Evolutionary conservation across 2,888 invertebrate genomes (phyloP), one percentile per base, ranked within the genome.

Genomic region (Phrixothrix hirtus): DNA sequence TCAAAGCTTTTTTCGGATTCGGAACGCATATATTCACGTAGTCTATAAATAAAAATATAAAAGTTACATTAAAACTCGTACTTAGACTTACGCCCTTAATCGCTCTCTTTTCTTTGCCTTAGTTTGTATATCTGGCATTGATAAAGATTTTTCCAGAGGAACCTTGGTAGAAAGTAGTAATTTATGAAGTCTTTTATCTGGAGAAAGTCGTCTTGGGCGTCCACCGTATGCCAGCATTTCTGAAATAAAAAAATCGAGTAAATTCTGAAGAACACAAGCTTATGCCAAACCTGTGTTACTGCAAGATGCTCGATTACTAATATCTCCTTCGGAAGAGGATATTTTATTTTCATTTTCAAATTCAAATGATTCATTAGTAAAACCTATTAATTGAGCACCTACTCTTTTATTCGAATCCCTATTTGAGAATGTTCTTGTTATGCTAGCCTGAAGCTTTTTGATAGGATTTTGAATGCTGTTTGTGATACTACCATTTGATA

Each of bases 71-170:
- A 11, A 5, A 32, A 31, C 2, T 27, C 45, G 10, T 9, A 21
- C 14, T 9, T 35, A 45, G 59, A 82, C 87, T 83, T 75, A 91
- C 91, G 83, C 86, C 63, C 84, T 78, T 7, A 87, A 75, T 53
- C 87, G 76, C 63, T 87, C 85, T 39, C 83, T 78, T 66, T 86
- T 89, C 73, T 88, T 90, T 1, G 79, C 79, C 63, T 84, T 85
- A 26, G 84, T 86, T 65, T 88, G 86, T 64, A 92, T 89, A 65
- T 92, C 90, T 0, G 92, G 92, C 85, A 92, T 86, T 0, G 92
- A 92, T 10, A 85, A 77, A 1, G 91, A 89, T 72, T 92, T 92
- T 68, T 89, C 88, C 34, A 92, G 71, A 0, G 88, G 85, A 5
- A 82, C 82, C 58, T 74, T 74, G 15, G 66, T 69, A 0, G 80